Base-by-base conservation (phyloP, 2,888 invertebrate genomes). In the Aphodius granarius region DNA sequence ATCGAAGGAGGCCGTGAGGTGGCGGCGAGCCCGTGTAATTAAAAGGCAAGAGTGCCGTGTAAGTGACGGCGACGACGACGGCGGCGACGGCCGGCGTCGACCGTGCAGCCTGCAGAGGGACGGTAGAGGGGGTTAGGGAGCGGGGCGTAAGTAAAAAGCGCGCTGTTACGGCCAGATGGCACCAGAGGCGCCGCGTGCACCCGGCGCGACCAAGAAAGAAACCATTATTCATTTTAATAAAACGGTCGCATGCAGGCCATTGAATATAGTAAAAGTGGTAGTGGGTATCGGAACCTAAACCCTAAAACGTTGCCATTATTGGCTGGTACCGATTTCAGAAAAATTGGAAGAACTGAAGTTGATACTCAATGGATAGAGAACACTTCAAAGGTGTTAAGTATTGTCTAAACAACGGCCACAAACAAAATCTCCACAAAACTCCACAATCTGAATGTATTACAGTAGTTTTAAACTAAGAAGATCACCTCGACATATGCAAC, bases 151-250 rank as follows among this genome's bases (percentile, higher is more conserved):
- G 83, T 83, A 84, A 84, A 84, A 83, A 83, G 84, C 83, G 81
- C 81, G 82, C 83, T 84, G 85, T 85, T 85, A 81, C 84, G 81
- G 81, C 84, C 85, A 85, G 84, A 85, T 86, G 85, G 84, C 84
- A 83, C 84, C 84, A 82, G 81, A 81, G 84, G 83, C 82, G 79
- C 81, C 82, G 82, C 81, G 81, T 82, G 81, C 81, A 79, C 79
- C 78, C 81, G 80, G 81, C 82, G 82, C 80, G 68, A 68, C 68
- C 81, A 82, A 82, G 84, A 84, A 85, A 85, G 84, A 85, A 84
- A 84, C 84, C 85, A 85, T 85, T 84, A 85, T 83, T 84, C 85
- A 85, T 85, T 84, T 85, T 85, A 85, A 85, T 85, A 85, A 84
- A 85, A 85, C 82, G 84, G 83, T 83, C 83, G 82, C 83, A 81